Evolutionary conservation across 2,113 vertebrate genomes (phyloP).

Genomic region (Axis porcinus): DNA sequence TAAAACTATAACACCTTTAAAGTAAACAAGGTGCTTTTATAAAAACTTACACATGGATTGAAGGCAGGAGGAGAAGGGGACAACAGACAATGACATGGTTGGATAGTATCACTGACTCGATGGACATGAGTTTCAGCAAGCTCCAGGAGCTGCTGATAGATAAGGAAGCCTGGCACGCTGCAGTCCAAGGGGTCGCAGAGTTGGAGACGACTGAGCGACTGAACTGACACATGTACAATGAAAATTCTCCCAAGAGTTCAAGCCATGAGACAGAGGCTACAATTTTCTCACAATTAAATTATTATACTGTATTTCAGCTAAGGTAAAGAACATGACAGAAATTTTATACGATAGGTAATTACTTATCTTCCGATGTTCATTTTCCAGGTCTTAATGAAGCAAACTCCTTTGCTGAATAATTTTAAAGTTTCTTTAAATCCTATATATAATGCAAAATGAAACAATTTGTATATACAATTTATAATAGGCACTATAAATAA

Average conservation of each 20-base stretch:
- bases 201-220: not conserved
- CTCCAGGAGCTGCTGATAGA: not conserved
- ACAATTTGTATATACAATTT: not conserved
- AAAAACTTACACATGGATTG: not conserved
- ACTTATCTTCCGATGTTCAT: not conserved
- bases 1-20: constrained; percentile 15
- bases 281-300: constrained; percentile 29
- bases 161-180: not conserved
- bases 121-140: not conserved
- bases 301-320: not conserved
- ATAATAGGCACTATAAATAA: not conserved
- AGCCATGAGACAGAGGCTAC: not conserved
- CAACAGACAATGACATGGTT: not conserved
- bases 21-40: not conserved
- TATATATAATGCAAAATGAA: not conserved
- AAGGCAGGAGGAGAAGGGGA: not conserved
- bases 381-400: constrained; percentile 18
- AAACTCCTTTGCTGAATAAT: not conserved
- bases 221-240: not conserved
- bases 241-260: not conserved
- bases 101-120: not conserved
- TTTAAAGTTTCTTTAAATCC: constrained; percentile 38
- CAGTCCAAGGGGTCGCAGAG: not conserved
- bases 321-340: constrained; percentile 28
- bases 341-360: constrained; percentile 3